phyloP scores from a whole-genome alignment of 2,888 invertebrate species.

The Phragmatobia fuliginosa region DNA sequence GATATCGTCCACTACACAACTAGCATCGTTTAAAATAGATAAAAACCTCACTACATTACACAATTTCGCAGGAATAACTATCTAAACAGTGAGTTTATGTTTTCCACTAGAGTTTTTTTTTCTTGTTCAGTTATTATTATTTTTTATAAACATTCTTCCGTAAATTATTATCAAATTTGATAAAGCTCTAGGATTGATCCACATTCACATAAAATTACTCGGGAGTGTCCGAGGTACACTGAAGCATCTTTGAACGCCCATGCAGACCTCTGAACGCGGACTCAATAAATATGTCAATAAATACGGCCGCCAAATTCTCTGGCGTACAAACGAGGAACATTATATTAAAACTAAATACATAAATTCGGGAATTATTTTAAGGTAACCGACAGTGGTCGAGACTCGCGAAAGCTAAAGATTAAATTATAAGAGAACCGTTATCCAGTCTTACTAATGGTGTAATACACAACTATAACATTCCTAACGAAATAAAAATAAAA shows the following conservation, averaged over 20 bases:
- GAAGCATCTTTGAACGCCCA: conserved; percentile 53
- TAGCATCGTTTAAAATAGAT: conserved; percentile 83
- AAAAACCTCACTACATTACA: conserved; percentile 76
- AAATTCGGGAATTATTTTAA: conserved; percentile 41
- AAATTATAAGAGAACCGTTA: conserved; percentile 56
- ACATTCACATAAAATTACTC: conserved; percentile 79
- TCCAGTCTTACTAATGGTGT: conserved; percentile 63
- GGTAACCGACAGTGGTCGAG: conserved; percentile 39
- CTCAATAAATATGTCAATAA: conserved; percentile 30
- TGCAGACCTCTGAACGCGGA: conserved; percentile 28
- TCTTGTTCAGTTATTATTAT: conserved; percentile 54
- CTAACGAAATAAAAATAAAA: conserved; percentile 61
- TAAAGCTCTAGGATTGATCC: conserved; percentile 87
- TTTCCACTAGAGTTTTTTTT: conserved; percentile 61
- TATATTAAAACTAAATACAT: conserved; percentile 47
- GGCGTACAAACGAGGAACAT: conserved; percentile 55
- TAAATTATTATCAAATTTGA: conserved; percentile 87
- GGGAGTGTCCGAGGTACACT: conserved; percentile 47
- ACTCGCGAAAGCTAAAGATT: conserved; percentile 51
- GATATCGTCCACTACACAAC: conserved; percentile 68
- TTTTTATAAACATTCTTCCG: conserved; percentile 79
- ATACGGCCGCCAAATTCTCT: not conserved
- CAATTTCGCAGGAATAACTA: conserved; percentile 75
- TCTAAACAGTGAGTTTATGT: conserved; percentile 76
- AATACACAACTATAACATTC: conserved; percentile 56